A percentile compares a stretch with the other conserved stretches of the same genome.
These are phyloP conservation scores for Nycteola revayana DNA, from an alignment of 2,888 invertebrate species.

Conservation along the genomic window DNA sequence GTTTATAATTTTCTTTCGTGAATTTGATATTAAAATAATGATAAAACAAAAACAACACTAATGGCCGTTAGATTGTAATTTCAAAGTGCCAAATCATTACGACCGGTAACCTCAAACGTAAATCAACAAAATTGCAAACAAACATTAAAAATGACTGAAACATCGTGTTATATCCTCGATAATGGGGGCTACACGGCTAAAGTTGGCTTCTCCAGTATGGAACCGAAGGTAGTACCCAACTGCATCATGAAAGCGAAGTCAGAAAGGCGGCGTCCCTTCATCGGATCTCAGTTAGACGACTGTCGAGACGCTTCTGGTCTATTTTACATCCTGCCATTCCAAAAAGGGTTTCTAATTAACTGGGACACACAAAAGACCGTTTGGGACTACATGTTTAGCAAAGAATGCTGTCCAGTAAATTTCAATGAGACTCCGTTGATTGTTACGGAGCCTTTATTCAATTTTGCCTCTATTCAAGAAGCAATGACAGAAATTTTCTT, in stretches of 20 bases:
- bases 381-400: conserved; percentile 97
- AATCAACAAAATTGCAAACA: conserved; percentile 53
- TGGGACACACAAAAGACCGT: conserved; percentile 98
- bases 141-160: conserved; percentile 67
- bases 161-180: conserved; percentile 87
- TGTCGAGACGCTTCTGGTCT: conserved; percentile 97
- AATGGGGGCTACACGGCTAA: conserved; percentile 95
- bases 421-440: conserved; percentile 90
- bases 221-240: conserved; percentile 92
- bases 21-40: too few relatives aligned
- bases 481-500: conserved; percentile 97
- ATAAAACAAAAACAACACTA: too few relatives aligned
- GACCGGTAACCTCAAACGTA: conserved; percentile 40
- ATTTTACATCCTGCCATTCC: conserved; percentile 96
- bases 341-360: conserved; percentile 96
- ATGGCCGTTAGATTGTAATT: too few relatives aligned
- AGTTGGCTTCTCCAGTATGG: conserved; percentile 88
- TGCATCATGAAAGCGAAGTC: conserved; percentile 99
- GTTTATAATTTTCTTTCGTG: too few relatives aligned
- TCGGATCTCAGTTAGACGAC: conserved; percentile 96
- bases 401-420: conserved; percentile 90
- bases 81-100: too few relatives aligned
- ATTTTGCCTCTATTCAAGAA: conserved; percentile 96
- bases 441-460: conserved; percentile 96
- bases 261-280: conserved; percentile 95